Evolutionary conservation across 2,797 vertebrate species (phyloP), one percentile per base, ranked within the genome.

Genomic region (Loris lydekkerianus): DNA sequence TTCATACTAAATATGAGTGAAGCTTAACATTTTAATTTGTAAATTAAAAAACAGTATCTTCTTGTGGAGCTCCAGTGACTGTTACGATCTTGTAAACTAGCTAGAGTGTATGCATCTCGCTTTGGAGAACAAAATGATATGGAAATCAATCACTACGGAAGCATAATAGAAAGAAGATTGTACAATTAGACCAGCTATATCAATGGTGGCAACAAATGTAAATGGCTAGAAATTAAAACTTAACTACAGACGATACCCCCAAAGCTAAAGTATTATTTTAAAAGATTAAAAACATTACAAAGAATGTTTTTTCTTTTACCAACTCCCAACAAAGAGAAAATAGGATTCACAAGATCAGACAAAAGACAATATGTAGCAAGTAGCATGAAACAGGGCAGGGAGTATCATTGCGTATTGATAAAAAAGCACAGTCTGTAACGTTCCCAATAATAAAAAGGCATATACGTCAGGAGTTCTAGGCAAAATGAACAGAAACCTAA

Each of bases 231-330:
- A 94, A 83, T 93, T 31, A 70, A 95, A 95, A 86, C 63, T 27
- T 63, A 76, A 40, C 67, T 73, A 3, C 46, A 76, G 89, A 13
- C 80, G 21, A 85, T 5, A 65, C 5, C n/a, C 85, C 27, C 76
- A 73, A 90, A 86, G 60, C 34, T n/a, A 90, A 82, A 82, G 27
- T 34, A 70, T 77, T 93, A 73, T 80, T 91, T 76, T 91, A 82
- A 88, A 94, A 87, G 27, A 81, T 29, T 37, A 46, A 96, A 94
- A 77, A 49, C 13, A 49, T 49, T 49, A 49, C 31, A 40, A 67
- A 94, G 14, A 95, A 94, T 34, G 34, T 34, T 34, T 34, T 34
- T 23, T 75, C 43, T 82, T 90, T 94, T 76, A 94, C 53, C 29
- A 84, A 53, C 23, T 15, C 18, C 27, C 65, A 83, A 58, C 82